phyloP scores from a whole-genome alignment of 2,113 vertebrate genomes.

The Prinia subflava region DNA sequence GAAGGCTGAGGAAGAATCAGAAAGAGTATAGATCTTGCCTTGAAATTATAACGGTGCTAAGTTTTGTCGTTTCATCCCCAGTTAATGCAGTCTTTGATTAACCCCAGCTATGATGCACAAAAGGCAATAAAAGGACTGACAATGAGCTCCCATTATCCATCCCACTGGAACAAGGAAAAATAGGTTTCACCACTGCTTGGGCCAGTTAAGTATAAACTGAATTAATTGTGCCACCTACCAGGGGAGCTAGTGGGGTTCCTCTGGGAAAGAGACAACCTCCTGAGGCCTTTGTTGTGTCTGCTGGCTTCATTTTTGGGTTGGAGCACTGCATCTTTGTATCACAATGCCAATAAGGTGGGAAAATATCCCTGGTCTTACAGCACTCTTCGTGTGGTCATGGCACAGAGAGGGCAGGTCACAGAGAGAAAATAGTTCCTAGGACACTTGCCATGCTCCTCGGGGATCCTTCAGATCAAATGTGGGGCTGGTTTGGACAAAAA shows the following conservation, averaged over 20 bases:
- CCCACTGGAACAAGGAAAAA: not conserved
- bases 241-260: not conserved
- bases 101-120: not conserved
- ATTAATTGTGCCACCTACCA: not conserved
- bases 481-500: not conserved
- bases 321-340: accelerated
- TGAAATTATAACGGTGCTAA: not conserved
- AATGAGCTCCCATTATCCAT: not conserved
- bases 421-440: not conserved
- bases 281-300: not conserved
- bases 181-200: not conserved
- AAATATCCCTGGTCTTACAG: not conserved
- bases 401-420: not conserved
- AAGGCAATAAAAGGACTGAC: not conserved
- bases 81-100: not conserved
- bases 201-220: not conserved
- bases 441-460: too few relatives aligned
- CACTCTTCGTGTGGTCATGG: accelerated
- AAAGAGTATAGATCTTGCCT: not conserved
- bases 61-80: not conserved
- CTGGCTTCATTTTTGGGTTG: not conserved
- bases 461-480: too few relatives aligned
- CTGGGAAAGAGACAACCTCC: not conserved
- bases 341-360: not conserved
- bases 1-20: not conserved